These are phyloP conservation scores for Gopherus flavomarginatus DNA, from an alignment of 2,113 vertebrate species.

Conservation along the genomic window DNA sequence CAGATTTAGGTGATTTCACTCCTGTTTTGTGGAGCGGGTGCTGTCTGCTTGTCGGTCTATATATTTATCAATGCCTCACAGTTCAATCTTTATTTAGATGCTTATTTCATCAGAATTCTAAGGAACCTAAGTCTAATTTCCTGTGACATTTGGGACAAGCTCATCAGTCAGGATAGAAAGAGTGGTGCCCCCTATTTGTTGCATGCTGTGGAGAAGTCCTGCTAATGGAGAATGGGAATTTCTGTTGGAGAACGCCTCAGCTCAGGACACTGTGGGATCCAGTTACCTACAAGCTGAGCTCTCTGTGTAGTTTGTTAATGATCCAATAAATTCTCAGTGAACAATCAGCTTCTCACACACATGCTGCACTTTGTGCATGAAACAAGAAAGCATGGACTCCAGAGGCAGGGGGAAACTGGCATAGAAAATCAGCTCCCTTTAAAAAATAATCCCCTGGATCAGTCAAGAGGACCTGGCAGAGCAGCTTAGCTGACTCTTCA, in stretches of 20 bases:
- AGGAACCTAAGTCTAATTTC: background rate
- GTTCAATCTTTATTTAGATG: too few relatives aligned
- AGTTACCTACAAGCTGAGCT: background rate
- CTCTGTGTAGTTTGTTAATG: background rate
- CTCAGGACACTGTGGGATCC: background rate
- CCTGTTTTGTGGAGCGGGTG: background rate
- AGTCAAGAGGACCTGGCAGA: background rate
- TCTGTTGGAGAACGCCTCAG: background rate
- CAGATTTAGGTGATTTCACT: background rate
- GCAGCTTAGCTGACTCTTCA: background rate
- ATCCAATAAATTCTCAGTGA: background rate
- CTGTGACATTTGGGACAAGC: background rate
- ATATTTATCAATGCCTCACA: background rate
- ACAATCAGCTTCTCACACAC: too few relatives aligned
- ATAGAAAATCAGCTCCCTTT: background rate
- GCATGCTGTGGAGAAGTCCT: background rate
- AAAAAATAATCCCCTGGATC: background rate
- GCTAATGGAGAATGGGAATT: background rate
- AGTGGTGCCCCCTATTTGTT: background rate
- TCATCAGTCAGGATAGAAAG: background rate
- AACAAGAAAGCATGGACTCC: background rate
- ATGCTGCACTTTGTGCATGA: background rate
- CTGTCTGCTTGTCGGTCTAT: background rate
- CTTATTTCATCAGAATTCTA: background rate
- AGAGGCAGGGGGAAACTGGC: background rate